These are phyloP conservation scores for Trichosurus vulpecula DNA, from an alignment of 2,797 vertebrate species.

Conservation along the genomic window DNA sequence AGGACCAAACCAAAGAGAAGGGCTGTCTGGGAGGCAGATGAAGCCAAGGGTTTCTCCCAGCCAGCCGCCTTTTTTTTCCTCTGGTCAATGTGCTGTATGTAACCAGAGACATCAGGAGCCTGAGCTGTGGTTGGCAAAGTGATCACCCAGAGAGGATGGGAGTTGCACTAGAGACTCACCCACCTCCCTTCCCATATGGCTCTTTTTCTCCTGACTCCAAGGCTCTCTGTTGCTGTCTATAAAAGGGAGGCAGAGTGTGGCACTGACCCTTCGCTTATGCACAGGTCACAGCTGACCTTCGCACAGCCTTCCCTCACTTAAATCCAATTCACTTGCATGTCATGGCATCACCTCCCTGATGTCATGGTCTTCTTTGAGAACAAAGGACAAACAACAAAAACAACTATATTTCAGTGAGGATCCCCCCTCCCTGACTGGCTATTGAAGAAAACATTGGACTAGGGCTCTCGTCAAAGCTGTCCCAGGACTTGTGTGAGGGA, in stretches of 20 bases:
- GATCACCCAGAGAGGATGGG: not conserved
- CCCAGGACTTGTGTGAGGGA: not conserved
- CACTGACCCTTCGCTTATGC: not conserved
- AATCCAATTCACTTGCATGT: no score
- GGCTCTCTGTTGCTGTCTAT: not conserved
- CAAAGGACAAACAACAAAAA: no score
- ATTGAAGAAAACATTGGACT: not conserved
- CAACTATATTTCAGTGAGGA: not conserved
- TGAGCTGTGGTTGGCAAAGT: not conserved
- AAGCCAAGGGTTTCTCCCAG: not conserved
- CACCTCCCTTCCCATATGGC: not conserved
- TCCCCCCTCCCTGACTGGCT: not conserved
- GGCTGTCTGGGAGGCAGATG: constrained; percentile 37
- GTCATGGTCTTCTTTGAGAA: no score
- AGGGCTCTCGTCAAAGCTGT: not conserved
- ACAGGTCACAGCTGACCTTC: not conserved
- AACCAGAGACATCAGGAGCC: not conserved
- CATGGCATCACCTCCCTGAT: no score
- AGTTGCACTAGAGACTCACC: not conserved
- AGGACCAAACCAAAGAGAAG: not conserved
- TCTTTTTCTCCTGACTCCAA: not conserved
- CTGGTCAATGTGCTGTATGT: not conserved
- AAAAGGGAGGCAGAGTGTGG: not conserved
- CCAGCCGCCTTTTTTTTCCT: not conserved
- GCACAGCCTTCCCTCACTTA: no score